Evolutionary conservation across 2,888 invertebrate species (phyloP).

Genomic region (Leptarthrus brevirostris): DNA sequence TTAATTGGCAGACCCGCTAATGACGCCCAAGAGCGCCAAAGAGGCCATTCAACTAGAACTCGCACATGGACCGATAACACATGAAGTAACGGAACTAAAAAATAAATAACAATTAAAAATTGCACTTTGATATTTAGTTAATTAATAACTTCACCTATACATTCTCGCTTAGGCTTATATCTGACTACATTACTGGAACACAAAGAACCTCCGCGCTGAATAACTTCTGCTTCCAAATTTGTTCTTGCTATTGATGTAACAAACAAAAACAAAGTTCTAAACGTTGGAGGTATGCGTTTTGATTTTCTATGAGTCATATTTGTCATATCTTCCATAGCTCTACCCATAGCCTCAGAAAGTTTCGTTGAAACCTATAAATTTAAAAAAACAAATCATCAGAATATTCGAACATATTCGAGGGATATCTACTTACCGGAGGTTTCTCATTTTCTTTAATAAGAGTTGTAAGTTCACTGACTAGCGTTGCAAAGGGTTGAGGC

Average conservation of each 20-base stretch:
- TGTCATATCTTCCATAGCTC: conserved; percentile 95
- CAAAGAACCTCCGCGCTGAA: conserved; percentile 88
- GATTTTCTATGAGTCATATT: conserved; percentile 85
- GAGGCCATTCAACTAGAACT: conserved; percentile 73
- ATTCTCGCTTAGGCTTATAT: conserved; percentile 81
- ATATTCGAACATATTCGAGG: conserved; percentile 7
- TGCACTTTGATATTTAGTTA: neutral
- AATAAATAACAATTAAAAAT: neutral
- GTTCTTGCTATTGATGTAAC: conserved; percentile 90
- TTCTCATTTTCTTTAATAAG: conserved; percentile 77
- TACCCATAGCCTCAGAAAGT: conserved; percentile 88
- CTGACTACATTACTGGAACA: conserved; percentile 71
- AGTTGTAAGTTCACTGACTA: conserved; percentile 68
- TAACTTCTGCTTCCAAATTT: conserved; percentile 92
- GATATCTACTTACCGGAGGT: conserved; percentile 70
- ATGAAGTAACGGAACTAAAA: conserved; percentile 84
- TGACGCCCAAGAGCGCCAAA: conserved; percentile 69
- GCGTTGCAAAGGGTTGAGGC: conserved; percentile 63
- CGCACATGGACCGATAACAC: conserved; percentile 89
- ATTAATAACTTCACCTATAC: conserved; percentile 72
- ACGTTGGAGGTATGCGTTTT: conserved; percentile 74
- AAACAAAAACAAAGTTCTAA: conserved; percentile 85
- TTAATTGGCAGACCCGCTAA: conserved; percentile 64
- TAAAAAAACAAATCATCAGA: neutral
- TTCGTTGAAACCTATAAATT: conserved; percentile 74